Base-by-base conservation (phyloP, 2,888 invertebrate species). In the Volucella bombylans region DNA sequence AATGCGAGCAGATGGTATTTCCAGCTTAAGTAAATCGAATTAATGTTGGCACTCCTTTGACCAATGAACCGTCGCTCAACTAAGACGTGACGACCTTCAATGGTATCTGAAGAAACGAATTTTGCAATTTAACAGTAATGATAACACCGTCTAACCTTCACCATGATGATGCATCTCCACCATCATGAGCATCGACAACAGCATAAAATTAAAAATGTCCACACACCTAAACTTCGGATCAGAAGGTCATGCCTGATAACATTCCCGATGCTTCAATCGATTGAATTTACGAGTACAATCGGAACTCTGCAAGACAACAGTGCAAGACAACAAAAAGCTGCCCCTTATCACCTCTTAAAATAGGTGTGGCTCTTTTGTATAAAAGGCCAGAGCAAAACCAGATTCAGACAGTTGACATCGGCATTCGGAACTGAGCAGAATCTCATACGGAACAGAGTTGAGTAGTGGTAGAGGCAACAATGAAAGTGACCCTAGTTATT, bases 401-500 rank as follows among this genome's bases (percentile, higher is more conserved):
- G 61, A 45, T 47, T 10, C 43, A 73, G 55, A 23, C 80, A 85
- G 80, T 85, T 80, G 67, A 50, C 45, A 62, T 62, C 77, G 65
- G 59, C 39, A 61, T 65, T 55, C 79, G 55, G 59, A 43, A 55
- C 59, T 31, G 54, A 78, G 38, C 87, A 18, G 18, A 18, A 18
- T 18, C 18, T 18, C 2, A 18, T 18, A 1, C 18, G 18, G 2
- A 18, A 18, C 18, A 18, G n/a, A n/a, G n/a, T n/a, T n/a, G 18
- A 18, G 18, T 18, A 89, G 89, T 88, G 87, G 72, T 59, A 87
- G 87, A 80, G 57, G 65, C 64, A 64, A 71, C 41, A 57, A 90
- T 90, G 90, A 90, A 90, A 87, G 72, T 90, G 86, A 88, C 89
- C 41, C 73, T 90, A 41, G 89, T 87, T 76, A 86, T 90, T 67